phyloP scores from a whole-genome alignment of 2,888 invertebrate genomes.

The Chaetogeoica ovagalla region DNA sequence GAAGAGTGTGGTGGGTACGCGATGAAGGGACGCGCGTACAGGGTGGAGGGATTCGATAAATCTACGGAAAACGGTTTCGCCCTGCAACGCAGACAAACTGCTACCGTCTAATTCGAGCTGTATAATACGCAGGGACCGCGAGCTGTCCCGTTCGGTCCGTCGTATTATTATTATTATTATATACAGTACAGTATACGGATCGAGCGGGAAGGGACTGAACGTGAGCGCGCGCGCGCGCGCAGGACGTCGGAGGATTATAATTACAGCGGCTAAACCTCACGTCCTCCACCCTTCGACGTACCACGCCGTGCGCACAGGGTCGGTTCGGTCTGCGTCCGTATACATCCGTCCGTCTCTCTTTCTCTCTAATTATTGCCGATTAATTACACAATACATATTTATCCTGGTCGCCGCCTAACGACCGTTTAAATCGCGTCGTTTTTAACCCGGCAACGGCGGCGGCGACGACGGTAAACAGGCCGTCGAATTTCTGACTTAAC shows the following conservation, averaged over 20 bases:
- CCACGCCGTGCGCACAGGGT: no score
- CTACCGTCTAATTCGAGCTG: neutral
- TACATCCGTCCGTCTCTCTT: no score
- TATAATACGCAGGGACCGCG: no score
- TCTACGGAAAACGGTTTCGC: conserved; percentile 31
- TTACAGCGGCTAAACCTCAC: conserved; percentile 34
- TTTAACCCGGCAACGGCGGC: conserved; percentile 15
- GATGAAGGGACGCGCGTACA: neutral
- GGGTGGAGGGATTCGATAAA: conserved; percentile 28
- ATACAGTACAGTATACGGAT: neutral
- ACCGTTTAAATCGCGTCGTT: conserved; percentile 48
- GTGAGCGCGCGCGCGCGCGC: neutral
- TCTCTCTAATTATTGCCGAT: conserved; percentile 46
- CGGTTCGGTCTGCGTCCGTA: neutral
- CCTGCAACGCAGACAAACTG: conserved; percentile 12
- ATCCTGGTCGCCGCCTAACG: conserved; percentile 26
- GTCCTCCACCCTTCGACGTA: no score
- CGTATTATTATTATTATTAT: neutral
- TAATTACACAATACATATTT: conserved; percentile 27
- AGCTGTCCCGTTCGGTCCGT: no score
- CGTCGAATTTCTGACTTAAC: conserved; percentile 45
- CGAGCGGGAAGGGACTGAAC: conserved; percentile 1
- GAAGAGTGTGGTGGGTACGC: no score
- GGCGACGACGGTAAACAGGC: neutral
- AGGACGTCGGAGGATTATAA: conserved; percentile 7